Evolutionary conservation across 2,113 vertebrate genomes (phyloP).

Genomic region (Galbula dea): DNA sequence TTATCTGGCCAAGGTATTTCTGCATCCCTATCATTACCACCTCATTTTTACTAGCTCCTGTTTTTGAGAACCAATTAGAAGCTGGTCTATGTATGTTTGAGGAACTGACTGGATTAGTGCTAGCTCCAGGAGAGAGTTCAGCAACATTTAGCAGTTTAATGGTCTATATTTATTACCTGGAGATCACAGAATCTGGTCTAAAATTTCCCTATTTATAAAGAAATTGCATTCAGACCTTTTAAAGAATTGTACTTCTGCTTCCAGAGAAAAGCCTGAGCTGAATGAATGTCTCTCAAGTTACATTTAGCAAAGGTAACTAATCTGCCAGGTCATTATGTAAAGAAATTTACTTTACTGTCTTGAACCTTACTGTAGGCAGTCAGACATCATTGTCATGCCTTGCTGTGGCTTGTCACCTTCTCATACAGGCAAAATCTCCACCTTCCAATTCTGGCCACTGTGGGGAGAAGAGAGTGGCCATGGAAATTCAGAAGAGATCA

Average conservation of each 20-base stretch:
- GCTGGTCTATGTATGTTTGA: not conserved
- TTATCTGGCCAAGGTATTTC: not conserved
- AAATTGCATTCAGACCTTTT: not conserved
- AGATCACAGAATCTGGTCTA: not conserved
- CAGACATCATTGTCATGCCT: not conserved
- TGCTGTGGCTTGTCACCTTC: not conserved
- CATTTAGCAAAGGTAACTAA: slow-evolving; percentile 12
- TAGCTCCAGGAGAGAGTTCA: not conserved
- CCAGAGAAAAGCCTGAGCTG: not conserved
- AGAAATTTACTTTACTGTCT: slow-evolving; percentile 22
- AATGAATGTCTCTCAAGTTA: not conserved
- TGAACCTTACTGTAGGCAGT: not conserved
- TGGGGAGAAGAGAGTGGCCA: not conserved
- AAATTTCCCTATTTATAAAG: not conserved
- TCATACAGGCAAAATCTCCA: not conserved
- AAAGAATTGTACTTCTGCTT: not conserved
- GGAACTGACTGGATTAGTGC: not conserved
- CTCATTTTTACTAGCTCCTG: not conserved
- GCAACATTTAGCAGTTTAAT: slow-evolving; percentile 11
- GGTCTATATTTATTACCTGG: not conserved
- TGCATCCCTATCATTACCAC: not conserved
- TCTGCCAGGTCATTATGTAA: slow-evolving; percentile 11
- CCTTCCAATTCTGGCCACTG: not conserved
- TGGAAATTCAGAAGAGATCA: not conserved
- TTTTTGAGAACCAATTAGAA: not conserved